phyloP scores from a whole-genome alignment of 2,888 invertebrate genomes.

The Tolmerus cingulatus region DNA sequence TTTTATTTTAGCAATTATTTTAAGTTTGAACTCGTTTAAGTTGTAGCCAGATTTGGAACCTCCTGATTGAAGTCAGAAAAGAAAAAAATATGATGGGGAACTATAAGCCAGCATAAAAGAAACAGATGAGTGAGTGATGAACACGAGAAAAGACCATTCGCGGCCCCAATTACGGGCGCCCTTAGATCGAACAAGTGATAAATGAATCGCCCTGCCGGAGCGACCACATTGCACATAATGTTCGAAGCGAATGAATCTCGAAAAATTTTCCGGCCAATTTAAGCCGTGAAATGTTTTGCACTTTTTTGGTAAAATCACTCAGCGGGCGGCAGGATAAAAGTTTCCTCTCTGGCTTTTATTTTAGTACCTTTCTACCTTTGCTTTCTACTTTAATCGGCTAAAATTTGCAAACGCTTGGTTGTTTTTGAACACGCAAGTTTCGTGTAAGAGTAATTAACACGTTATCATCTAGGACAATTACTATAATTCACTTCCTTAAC shows the following conservation, averaged over 20 bases:
- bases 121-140: not conserved
- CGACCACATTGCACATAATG: not conserved
- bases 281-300: not conserved
- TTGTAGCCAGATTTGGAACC: not conserved
- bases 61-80: not conserved
- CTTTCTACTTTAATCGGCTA: not conserved
- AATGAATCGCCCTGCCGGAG: not conserved
- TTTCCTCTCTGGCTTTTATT: not conserved
- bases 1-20: not conserved
- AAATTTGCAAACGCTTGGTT: not conserved
- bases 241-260: not conserved
- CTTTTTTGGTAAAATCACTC: not conserved
- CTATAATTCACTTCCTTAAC: not conserved
- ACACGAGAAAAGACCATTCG: not conserved
- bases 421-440: not conserved
- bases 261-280: not conserved
- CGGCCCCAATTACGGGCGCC: not conserved
- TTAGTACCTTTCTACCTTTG: not conserved
- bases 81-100: not conserved
- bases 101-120: not conserved
- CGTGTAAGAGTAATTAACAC: not conserved
- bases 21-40: not conserved
- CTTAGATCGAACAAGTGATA: not conserved
- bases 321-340: not conserved
- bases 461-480: not conserved